phyloP scores from a whole-genome alignment of 35 echinoderm and acorn worm genomes.

The Lytechinus pictus region DNA sequence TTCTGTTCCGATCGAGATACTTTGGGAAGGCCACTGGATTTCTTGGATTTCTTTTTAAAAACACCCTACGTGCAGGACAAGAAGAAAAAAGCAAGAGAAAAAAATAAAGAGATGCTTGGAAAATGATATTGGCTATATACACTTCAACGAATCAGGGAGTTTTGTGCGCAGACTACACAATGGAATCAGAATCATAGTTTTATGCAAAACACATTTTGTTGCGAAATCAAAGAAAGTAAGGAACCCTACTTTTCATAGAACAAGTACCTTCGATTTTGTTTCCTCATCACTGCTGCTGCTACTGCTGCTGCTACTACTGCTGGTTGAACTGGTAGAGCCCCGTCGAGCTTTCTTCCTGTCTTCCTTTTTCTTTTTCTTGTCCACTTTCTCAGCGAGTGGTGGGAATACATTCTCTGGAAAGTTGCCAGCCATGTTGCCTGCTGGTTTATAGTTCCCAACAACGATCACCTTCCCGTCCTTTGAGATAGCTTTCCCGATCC shows the following conservation, averaged over 20 bases:
- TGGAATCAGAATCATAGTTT: too few relatives aligned
- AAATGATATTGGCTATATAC: too few relatives aligned
- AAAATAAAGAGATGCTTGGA: too few relatives aligned
- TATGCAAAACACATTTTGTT: too few relatives aligned
- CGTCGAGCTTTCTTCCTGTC: background rate
- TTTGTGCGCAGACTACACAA: too few relatives aligned
- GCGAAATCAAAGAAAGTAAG: too few relatives aligned
- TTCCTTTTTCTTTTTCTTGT: constrained; percentile 21
- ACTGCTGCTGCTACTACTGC: constrained; percentile 48
- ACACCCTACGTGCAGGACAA: background rate
- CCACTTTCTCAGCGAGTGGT: background rate
- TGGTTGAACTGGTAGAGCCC: constrained; percentile 51
- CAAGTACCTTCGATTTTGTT: constrained; percentile 48
- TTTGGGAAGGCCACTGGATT: constrained; percentile 48
- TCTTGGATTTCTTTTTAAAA: constrained; percentile 48
- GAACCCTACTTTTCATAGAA: too few relatives aligned
- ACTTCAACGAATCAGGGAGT: too few relatives aligned
- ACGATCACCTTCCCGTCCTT: constrained; percentile 76
- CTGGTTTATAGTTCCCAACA: constrained; percentile 80
- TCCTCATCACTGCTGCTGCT: constrained; percentile 63
- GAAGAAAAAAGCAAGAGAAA: background rate
- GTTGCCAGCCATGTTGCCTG: constrained; percentile 66
- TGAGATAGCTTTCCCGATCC: constrained; percentile 81
- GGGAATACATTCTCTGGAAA: constrained; percentile 85
- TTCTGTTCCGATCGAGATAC: constrained; percentile 58